A percentile compares a stretch with the other conserved stretches of the same genome.
Conservation (phyloP, 2,888 invertebrate genomes). For the Dryocosmus kuriphilus region DNA sequence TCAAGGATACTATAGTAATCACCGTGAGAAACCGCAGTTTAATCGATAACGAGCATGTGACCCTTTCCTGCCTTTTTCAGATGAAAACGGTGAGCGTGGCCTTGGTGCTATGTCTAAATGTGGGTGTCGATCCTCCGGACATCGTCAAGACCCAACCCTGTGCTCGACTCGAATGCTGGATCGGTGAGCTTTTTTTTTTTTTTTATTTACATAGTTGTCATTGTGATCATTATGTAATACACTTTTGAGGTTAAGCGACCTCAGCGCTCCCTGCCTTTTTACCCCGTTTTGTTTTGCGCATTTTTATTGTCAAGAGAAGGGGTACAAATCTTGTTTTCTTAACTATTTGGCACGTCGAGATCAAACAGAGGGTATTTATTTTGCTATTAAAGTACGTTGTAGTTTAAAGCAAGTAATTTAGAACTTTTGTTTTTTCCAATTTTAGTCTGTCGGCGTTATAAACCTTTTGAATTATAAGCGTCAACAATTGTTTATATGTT, state of each 20-base stretch:
- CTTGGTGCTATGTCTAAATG: slow-evolving; percentile 96
- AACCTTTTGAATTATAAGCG: too few species aligned
- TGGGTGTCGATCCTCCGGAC: slow-evolving; percentile 99
- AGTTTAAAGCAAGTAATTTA: neutral
- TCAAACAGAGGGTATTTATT: neutral
- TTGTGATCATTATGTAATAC: slow-evolving; percentile 60
- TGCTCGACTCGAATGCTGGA: slow-evolving; percentile 97
- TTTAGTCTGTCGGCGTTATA: too few species aligned
- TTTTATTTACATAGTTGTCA: slow-evolving; percentile 59
- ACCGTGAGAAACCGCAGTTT: slow-evolving; percentile 24
- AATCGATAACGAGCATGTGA: slow-evolving; percentile 30
- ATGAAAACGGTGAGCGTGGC: slow-evolving; percentile 99
- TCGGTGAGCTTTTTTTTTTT: slow-evolving; percentile 81
- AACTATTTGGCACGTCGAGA: neutral
- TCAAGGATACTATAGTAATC: slow-evolving; percentile 32
- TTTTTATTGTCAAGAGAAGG: slow-evolving; percentile 39
- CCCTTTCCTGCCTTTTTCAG: slow-evolving; percentile 78
- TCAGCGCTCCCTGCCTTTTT: slow-evolving; percentile 8
- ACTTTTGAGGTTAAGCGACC: slow-evolving; percentile 61
- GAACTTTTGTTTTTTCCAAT: too few species aligned
- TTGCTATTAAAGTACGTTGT: neutral
- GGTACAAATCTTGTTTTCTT: neutral
- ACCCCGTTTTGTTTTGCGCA: neutral
- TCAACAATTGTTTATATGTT: too few species aligned
- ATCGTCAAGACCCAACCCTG: slow-evolving; percentile 98